Evolutionary conservation across 2,113 vertebrate species (phyloP).

Genomic region (Pygathrix nemaeus): DNA sequence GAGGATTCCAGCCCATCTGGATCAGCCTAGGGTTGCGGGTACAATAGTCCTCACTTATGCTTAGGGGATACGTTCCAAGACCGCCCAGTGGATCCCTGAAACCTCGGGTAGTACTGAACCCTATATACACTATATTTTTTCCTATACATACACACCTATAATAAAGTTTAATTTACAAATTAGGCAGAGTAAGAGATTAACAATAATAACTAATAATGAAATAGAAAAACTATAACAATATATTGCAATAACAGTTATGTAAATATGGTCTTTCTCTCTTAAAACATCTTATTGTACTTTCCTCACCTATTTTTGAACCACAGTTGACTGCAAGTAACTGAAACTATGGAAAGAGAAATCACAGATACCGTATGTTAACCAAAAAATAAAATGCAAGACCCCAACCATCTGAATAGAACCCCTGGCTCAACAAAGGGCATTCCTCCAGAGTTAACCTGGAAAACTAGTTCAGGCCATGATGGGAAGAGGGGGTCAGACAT

Average conservation of each 20-base stretch:
- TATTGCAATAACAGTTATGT: background rate
- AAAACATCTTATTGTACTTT: background rate
- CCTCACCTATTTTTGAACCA: background rate
- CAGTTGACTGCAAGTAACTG: background rate
- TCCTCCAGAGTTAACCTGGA: too few relatives aligned
- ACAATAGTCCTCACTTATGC: background rate
- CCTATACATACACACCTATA: background rate
- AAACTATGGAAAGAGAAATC: background rate
- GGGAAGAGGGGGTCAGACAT: too few relatives aligned
- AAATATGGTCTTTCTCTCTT: background rate
- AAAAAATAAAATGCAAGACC: too few relatives aligned
- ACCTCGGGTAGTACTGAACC: background rate
- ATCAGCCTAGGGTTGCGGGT: background rate
- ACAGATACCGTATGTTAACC: background rate
- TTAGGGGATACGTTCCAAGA: background rate
- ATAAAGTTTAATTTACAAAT: background rate
- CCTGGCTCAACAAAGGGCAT: too few relatives aligned
- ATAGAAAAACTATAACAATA: background rate
- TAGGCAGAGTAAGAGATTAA: background rate
- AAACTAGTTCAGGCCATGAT: too few relatives aligned
- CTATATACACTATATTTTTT: background rate
- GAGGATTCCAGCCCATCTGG: background rate
- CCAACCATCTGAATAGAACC: too few relatives aligned
- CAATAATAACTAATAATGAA: background rate
- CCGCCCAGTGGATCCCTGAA: background rate